These are phyloP conservation scores for Protophormia terraenovae DNA, from an alignment of 2,888 invertebrate species.

Conservation along the genomic window DNA sequence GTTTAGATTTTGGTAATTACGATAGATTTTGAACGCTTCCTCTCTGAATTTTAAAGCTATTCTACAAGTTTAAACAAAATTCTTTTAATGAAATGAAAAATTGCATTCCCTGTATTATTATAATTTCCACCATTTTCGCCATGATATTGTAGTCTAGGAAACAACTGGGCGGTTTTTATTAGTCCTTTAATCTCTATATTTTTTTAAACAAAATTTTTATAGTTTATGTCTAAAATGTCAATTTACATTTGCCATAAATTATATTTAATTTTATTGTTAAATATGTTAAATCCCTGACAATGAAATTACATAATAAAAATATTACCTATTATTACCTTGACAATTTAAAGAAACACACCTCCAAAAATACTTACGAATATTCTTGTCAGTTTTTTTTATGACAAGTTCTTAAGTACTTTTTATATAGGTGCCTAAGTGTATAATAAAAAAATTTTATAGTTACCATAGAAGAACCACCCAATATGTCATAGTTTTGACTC, in stretches of 20 bases:
- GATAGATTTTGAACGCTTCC: too few relatives aligned
- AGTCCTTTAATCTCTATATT: too few relatives aligned
- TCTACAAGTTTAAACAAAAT: too few relatives aligned
- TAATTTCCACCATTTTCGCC: too few relatives aligned
- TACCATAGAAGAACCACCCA: constrained; percentile 26
- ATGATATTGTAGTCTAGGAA: too few relatives aligned
- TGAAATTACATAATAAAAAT: not conserved
- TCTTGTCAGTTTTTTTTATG: not conserved
- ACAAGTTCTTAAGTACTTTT: not conserved
- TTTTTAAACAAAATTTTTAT: too few relatives aligned
- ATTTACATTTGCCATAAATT: not conserved
- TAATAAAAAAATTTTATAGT: not conserved
- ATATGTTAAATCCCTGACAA: not conserved
- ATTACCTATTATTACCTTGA: constrained; percentile 25
- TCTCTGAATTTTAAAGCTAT: too few relatives aligned
- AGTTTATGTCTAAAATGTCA: not conserved
- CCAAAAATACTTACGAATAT: not conserved
- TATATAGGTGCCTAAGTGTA: not conserved
- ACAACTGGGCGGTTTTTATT: too few relatives aligned
- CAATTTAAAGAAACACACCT: constrained; percentile 10
- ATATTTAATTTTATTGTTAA: not conserved
- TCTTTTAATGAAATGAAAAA: too few relatives aligned
- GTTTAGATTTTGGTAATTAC: too few relatives aligned
- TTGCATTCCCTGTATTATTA: too few relatives aligned
- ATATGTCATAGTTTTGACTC: constrained; percentile 33